phyloP scores from a whole-genome alignment of 2,888 invertebrate genomes.

The Zaprionus obscuricornis region DNA sequence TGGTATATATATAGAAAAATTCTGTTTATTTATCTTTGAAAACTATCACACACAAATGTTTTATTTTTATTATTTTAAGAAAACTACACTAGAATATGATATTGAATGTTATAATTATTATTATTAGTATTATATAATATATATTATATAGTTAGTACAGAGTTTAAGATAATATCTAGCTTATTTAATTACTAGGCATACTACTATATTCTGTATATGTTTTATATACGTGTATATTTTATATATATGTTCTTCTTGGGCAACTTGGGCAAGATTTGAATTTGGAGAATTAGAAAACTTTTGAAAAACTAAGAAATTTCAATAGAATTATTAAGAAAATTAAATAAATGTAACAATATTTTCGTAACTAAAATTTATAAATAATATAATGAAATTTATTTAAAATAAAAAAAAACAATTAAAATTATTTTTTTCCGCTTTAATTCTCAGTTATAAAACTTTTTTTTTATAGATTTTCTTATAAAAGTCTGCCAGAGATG shows the following conservation, averaged over 20 bases:
- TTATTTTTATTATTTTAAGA: slow-evolving; percentile 30
- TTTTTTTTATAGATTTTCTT: no score
- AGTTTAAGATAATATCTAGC: not conserved
- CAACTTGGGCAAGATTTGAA: slow-evolving; percentile 24
- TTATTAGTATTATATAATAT: no score
- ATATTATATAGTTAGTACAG: slow-evolving; percentile 20
- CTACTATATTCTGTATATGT: slow-evolving; percentile 2
- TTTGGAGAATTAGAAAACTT: no score
- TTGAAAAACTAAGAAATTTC: no score
- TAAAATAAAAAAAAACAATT: not conserved
- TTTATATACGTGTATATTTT: slow-evolving; percentile 5
- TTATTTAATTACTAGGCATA: slow-evolving; percentile 21
- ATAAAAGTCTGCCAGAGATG: no score
- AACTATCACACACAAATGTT: slow-evolving; percentile 72
- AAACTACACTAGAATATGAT: slow-evolving; percentile 50
- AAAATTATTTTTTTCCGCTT: no score
- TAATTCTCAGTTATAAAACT: no score
- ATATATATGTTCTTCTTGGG: slow-evolving; percentile 12
- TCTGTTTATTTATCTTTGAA: slow-evolving; percentile 61
- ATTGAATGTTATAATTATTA: slow-evolving; percentile 6
- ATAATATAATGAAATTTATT: not conserved
- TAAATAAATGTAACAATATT: slow-evolving; percentile 23
- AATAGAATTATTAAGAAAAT: no score
- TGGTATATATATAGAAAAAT: slow-evolving; percentile 34
- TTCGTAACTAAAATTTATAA: not conserved